Conservation (phyloP, 64 coral and sea anemone species). For the Porites lutea region DNA sequence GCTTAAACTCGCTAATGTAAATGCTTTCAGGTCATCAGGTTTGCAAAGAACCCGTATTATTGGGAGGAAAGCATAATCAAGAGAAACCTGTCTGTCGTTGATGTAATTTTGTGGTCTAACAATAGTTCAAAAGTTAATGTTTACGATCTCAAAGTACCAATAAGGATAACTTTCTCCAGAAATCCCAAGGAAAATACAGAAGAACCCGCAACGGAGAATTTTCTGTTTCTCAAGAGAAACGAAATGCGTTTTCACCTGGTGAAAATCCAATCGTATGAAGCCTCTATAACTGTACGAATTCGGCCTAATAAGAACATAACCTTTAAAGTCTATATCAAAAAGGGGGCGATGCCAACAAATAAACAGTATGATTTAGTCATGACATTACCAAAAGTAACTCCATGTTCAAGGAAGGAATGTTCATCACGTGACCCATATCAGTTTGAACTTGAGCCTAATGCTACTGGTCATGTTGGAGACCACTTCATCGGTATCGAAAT, state of each 20-base stretch:
- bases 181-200: neutral
- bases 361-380: constrained; percentile 16
- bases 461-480: neutral
- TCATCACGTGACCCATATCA: constrained; percentile 19
- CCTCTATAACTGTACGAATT: constrained; percentile 26
- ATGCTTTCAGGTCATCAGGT: neutral
- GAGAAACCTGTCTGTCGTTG: neutral
- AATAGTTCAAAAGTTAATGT: neutral
- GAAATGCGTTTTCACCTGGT: constrained; percentile 51
- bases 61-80: neutral
- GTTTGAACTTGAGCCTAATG: neutral
- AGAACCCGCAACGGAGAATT: neutral
- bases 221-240: neutral
- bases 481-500: constrained; percentile 25
- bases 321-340: constrained; percentile 23
- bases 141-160: neutral
- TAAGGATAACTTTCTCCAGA: constrained; percentile 18
- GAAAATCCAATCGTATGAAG: constrained; percentile 18
- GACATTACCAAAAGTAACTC: neutral
- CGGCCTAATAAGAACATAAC: neutral
- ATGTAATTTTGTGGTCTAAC: constrained; percentile 4
- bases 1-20: neutral
- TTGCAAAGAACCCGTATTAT: neutral
- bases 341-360: constrained; percentile 24
- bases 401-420: neutral